These are phyloP conservation scores for Arion vulgaris DNA, from an alignment of 1,140 invertebrate species.

Conservation along the genomic window DNA sequence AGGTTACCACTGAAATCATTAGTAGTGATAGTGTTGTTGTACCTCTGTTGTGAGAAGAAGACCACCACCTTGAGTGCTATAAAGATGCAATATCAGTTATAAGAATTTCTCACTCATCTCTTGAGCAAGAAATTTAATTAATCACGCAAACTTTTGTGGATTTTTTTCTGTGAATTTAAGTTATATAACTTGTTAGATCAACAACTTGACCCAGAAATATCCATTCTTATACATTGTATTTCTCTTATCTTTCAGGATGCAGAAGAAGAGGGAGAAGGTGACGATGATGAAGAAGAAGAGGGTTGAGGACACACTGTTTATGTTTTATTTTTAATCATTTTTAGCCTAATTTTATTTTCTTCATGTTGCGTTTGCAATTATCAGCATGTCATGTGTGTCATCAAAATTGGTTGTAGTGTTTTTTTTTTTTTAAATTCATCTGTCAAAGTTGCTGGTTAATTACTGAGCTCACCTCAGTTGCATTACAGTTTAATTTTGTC, in stretches of 20 bases:
- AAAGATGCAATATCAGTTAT: too few species aligned
- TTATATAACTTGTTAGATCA: too few species aligned
- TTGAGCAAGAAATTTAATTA: too few species aligned
- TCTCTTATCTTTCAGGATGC: constrained; percentile 3
- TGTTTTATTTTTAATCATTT: neutral
- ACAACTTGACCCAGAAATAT: too few species aligned
- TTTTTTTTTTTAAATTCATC: neutral
- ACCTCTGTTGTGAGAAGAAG: too few species aligned
- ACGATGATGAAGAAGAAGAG: constrained; percentile 47
- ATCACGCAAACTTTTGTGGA: too few species aligned
- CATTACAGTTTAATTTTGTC: neutral
- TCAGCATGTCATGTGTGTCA: neutral
- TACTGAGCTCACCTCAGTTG: neutral
- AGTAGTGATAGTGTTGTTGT: too few species aligned
- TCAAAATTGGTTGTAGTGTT: constrained; percentile 4
- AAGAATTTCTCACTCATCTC: too few species aligned
- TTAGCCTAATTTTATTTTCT: constrained; percentile 18
- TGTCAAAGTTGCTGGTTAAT: neutral
- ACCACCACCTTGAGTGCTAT: too few species aligned
- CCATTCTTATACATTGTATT: too few species aligned
- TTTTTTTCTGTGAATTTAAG: too few species aligned
- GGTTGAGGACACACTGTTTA: constrained; percentile 34
- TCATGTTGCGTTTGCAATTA: constrained; percentile 12
- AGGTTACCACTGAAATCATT: too few species aligned
- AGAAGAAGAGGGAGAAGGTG: constrained; percentile 40